Conservation (phyloP, 35 echinoderm and acorn worm species). For the Patiria miniata region DNA sequence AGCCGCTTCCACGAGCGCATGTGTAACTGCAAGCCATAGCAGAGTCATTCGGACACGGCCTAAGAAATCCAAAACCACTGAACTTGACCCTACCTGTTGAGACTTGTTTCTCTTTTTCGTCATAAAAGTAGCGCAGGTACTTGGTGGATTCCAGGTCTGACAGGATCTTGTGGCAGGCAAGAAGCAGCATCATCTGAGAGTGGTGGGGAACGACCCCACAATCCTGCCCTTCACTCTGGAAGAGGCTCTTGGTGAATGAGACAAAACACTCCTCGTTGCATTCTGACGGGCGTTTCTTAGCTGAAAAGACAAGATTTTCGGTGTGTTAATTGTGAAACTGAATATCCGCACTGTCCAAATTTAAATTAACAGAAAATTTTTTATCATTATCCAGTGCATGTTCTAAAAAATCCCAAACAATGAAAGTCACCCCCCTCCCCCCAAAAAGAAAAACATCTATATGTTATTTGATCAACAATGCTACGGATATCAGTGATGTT, state of each 20-base stretch:
- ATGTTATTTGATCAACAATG: not conserved
- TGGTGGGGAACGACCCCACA: constrained; percentile 39
- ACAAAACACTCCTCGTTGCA: constrained; percentile 70
- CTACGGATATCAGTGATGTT: not conserved
- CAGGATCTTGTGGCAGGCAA: constrained; percentile 60
- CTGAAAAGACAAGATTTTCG: not conserved
- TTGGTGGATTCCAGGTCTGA: constrained; percentile 62
- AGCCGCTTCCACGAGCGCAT: too few relatives aligned
- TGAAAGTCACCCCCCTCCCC: too few relatives aligned
- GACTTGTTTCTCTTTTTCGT: not conserved
- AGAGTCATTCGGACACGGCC: too few relatives aligned
- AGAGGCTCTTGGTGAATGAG: constrained; percentile 33
- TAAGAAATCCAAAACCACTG: not conserved
- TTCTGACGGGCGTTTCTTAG: not conserved
- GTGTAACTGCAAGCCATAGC: too few relatives aligned
- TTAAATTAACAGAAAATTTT: not conserved
- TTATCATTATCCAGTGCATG: not conserved
- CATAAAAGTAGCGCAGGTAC: constrained; percentile 45
- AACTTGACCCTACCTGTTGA: constrained; percentile 25
- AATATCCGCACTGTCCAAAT: not conserved
- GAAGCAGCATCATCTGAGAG: constrained; percentile 59
- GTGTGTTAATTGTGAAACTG: not conserved
- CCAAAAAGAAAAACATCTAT: too few relatives aligned
- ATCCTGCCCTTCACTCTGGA: constrained; percentile 21
- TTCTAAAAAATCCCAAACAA: not conserved